phyloP scores from a whole-genome alignment of 2,113 vertebrate species.

The Hypomesus transpacificus region DNA sequence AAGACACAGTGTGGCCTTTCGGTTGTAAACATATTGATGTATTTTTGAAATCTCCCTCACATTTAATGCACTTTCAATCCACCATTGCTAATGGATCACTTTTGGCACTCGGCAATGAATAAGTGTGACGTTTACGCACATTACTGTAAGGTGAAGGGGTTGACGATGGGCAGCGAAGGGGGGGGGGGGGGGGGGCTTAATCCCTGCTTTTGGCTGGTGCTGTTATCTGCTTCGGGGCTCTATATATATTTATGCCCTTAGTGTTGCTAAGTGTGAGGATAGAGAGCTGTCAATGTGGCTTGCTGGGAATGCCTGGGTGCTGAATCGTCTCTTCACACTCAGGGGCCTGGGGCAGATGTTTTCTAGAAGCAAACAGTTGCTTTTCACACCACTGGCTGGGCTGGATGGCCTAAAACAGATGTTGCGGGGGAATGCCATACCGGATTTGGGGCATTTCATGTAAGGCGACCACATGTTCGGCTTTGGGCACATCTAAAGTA shows the following conservation, averaged over 20 bases:
- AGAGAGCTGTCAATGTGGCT: conserved; percentile 14
- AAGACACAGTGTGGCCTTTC: no score
- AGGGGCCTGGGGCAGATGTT: conserved; percentile 30
- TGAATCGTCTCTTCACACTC: neutral
- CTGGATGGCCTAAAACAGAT: conserved; percentile 46
- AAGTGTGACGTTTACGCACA: neutral
- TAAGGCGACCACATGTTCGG: no score
- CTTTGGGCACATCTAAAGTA: no score
- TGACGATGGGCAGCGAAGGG: no score
- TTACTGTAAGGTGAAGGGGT: neutral
- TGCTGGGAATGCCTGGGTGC: conserved; percentile 10
- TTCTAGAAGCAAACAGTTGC: conserved; percentile 53
- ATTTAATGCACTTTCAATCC: neutral
- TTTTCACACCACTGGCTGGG: conserved; percentile 46
- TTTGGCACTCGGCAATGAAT: neutral
- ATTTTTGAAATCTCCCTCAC: no score
- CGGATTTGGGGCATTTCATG: no score
- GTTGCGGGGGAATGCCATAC: conserved; percentile 20
- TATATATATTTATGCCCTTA: conserved; percentile 26
- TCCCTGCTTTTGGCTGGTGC: neutral
- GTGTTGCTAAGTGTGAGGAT: conserved; percentile 14
- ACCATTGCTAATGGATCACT: neutral
- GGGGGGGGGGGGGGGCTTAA: neutral
- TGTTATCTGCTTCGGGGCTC: neutral
- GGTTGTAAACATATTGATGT: no score